These are phyloP conservation scores for Drosophila prostipennis DNA, from an alignment of 2,888 invertebrate species.

Conservation along the genomic window DNA sequence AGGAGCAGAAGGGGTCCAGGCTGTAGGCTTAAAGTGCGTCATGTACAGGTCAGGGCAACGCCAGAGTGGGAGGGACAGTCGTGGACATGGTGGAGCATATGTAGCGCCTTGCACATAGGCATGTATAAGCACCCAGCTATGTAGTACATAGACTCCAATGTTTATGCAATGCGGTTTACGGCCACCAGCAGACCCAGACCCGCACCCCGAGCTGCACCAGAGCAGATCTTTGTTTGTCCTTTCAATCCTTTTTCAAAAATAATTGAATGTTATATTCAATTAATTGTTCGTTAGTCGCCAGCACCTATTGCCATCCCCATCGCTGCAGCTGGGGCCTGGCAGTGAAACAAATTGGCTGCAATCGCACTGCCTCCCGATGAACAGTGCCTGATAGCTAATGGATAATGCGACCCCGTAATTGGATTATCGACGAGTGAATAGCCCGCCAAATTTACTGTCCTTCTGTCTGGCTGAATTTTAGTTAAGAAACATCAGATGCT, in stretches of 20 bases:
- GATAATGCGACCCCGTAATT: slow-evolving; percentile 60
- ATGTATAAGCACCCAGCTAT: slow-evolving; percentile 22
- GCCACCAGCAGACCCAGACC: slow-evolving; percentile 13
- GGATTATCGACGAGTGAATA: slow-evolving; percentile 61
- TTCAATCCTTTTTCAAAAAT: slow-evolving; percentile 38
- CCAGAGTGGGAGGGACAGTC: background rate
- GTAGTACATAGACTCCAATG: slow-evolving; percentile 42
- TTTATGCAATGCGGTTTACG: slow-evolving; percentile 62
- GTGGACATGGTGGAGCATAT: slow-evolving; percentile 34
- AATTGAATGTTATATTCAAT: slow-evolving; percentile 75
- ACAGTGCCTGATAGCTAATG: slow-evolving; percentile 48
- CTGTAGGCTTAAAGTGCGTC: slow-evolving; percentile 37
- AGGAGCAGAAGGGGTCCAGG: slow-evolving; percentile 4
- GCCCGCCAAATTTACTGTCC: slow-evolving; percentile 28
- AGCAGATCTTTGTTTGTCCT: slow-evolving; percentile 16
- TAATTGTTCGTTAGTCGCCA: slow-evolving; percentile 60
- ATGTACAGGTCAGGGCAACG: slow-evolving; percentile 32
- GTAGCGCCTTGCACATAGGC: slow-evolving; percentile 1
- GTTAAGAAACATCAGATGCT: slow-evolving; percentile 23
- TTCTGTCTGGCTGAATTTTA: slow-evolving; percentile 29
- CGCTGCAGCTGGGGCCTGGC: slow-evolving; percentile 4
- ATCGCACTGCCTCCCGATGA: slow-evolving; percentile 50
- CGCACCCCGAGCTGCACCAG: slow-evolving; percentile 7
- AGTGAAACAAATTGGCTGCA: slow-evolving; percentile 49
- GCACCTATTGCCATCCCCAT: slow-evolving; percentile 20